Conservation (phyloP, 2,888 invertebrate genomes). For the Caenorhabditis sp. region DNA sequence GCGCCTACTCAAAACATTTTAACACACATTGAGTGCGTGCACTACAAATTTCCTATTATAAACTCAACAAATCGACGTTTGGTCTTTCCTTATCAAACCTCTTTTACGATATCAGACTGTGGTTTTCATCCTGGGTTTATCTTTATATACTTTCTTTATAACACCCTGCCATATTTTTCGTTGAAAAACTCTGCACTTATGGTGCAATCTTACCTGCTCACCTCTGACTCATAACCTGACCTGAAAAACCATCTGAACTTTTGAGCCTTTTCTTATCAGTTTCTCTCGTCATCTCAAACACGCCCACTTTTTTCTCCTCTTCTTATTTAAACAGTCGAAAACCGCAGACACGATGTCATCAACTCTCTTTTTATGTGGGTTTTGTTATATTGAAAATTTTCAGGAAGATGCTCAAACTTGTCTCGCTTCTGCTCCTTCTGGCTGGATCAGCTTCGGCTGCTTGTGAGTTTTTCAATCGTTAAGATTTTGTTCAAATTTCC, state of each 20-base stretch:
- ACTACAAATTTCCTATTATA: not conserved
- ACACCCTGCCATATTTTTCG: not conserved
- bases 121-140: not conserved
- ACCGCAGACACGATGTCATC: not conserved
- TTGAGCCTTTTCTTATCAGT: conserved; percentile 7
- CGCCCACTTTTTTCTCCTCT: not conserved
- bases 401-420: conserved; percentile 35
- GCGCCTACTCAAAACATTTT: not conserved
- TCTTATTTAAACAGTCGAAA: conserved; percentile 10
- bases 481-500: not conserved
- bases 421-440: not conserved
- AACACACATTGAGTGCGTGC: not conserved
- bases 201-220: not conserved
- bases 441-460: not conserved
- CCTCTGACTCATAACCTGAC: conserved; percentile 4
- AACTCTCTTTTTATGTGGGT: not conserved
- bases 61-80: not conserved
- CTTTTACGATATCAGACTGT: not conserved
- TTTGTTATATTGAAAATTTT: not conserved
- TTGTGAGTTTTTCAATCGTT: not conserved
- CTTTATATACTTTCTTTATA: conserved; percentile 1
- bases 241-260: conserved; percentile 10
- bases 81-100: not conserved
- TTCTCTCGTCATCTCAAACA: not conserved
- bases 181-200: not conserved